Percentiles rank a stretch among this genome's conserved stretches.
Conservation (phyloP, 2,888 invertebrate genomes). For the Macrosiphum euphorbiae region DNA sequence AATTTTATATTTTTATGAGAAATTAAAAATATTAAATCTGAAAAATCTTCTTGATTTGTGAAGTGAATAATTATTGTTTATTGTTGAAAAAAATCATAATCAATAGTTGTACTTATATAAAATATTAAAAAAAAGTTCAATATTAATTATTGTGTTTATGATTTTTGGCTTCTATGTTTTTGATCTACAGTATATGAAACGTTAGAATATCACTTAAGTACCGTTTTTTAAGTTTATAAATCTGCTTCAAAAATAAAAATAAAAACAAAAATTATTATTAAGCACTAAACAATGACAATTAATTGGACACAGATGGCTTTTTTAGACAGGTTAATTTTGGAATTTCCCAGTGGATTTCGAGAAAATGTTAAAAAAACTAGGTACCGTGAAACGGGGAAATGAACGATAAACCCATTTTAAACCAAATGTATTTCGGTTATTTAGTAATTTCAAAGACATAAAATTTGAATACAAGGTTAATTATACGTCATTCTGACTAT, state of each 20-base stretch:
- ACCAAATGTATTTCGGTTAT: not conserved
- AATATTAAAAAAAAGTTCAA: not conserved
- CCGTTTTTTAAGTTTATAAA: not conserved
- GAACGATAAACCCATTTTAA: not conserved
- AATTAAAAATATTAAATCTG: not conserved
- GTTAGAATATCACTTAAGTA: not conserved
- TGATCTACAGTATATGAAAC: not conserved
- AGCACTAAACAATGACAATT: slow-evolving; percentile 16
- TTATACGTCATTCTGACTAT: not conserved
- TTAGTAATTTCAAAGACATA: not conserved
- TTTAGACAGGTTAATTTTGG: not conserved
- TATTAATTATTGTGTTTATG: not conserved
- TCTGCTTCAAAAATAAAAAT: not conserved
- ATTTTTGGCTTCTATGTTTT: not conserved
- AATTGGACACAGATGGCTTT: slow-evolving; percentile 11
- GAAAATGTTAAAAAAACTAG: not conserved
- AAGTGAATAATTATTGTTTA: not conserved
- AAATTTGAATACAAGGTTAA: not conserved
- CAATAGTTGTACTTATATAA: not conserved
- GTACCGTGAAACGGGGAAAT: slow-evolving; percentile 7
- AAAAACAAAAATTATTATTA: not conserved
- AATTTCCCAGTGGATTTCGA: slow-evolving; percentile 9
- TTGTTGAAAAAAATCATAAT: not conserved
- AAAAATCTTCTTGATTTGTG: not conserved
- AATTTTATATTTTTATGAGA: not conserved